A percentile compares a stretch with the other conserved stretches of the same genome.
These are phyloP conservation scores for Catostylus mosaicus DNA, from an alignment of 30 jellyfish, hydroid and myxozoan species.

Conservation along the genomic window DNA sequence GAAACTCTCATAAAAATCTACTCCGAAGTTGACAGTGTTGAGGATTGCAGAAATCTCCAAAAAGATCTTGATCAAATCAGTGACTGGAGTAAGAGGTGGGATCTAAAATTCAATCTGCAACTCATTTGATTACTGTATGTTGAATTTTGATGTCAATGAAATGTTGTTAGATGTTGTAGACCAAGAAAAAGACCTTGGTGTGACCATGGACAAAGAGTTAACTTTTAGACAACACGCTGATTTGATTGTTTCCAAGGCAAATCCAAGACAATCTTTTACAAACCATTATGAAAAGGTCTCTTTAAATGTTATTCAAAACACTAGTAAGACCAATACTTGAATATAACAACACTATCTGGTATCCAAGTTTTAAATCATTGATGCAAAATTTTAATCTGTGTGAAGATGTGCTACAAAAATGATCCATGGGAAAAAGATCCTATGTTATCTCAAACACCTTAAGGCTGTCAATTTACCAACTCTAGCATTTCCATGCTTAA, in stretches of 20 bases:
- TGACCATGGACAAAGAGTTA: constrained; percentile 19
- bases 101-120: constrained; percentile 26
- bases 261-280: constrained; percentile 12
- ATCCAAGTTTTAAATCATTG: constrained; percentile 7
- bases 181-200: constrained; percentile 40
- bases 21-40: constrained; percentile 35
- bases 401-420: not conserved
- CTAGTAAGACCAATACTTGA: constrained; percentile 7
- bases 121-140: constrained; percentile 30
- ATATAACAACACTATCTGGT: not conserved
- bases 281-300: not conserved
- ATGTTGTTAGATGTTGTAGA: constrained; percentile 15
- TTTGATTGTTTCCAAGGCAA: no score
- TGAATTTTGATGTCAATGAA: not conserved
- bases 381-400: constrained; percentile 2
- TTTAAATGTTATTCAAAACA: constrained; percentile 15
- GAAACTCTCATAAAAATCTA: constrained; percentile 50
- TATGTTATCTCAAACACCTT: no score
- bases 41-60: constrained; percentile 17
- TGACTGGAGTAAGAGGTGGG: constrained; percentile 46
- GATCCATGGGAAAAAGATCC: no score
- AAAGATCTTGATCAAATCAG: constrained; percentile 45
- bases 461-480: no score
- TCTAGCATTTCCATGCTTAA: no score
- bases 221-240: no score